Conservation (phyloP, 2,888 invertebrate genomes). For the Adineta ricciae region DNA sequence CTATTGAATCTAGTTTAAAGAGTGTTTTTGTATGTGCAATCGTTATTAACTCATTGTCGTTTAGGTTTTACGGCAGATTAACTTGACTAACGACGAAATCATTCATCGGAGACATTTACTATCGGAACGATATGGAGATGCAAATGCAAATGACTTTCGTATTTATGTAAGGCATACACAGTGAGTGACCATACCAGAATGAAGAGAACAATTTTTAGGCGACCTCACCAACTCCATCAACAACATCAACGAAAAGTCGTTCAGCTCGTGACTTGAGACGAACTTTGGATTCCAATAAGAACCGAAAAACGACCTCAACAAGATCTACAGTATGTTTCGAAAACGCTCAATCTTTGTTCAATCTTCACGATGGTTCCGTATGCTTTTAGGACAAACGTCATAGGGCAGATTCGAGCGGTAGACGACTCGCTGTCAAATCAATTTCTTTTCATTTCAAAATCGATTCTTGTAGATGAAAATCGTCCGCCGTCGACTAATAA, state of each 20-base stretch:
- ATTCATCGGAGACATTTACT: constrained; percentile 3
- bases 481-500: not conserved
- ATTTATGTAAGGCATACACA: not conserved
- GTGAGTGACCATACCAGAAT: not conserved
- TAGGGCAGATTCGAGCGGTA: not conserved
- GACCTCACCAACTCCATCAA: not conserved
- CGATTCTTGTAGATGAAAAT: not conserved
- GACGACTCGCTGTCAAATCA: too few relatives aligned
- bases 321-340: not conserved
- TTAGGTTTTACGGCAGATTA: constrained; percentile 23
- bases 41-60: not conserved
- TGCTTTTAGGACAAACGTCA: not conserved
- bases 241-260: not conserved
- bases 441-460: too few relatives aligned
- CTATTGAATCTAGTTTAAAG: not conserved
- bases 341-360: too few relatives aligned
- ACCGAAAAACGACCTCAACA: not conserved
- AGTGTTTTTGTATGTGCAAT: too few relatives aligned
- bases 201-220: not conserved
- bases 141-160: not conserved
- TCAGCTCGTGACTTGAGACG: not conserved
- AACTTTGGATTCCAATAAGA: not conserved
- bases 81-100: constrained; percentile 25
- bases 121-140: not conserved
- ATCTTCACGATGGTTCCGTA: not conserved